Base-by-base conservation (phyloP, 2,888 invertebrate species). In the Trachelus iudaicus region DNA sequence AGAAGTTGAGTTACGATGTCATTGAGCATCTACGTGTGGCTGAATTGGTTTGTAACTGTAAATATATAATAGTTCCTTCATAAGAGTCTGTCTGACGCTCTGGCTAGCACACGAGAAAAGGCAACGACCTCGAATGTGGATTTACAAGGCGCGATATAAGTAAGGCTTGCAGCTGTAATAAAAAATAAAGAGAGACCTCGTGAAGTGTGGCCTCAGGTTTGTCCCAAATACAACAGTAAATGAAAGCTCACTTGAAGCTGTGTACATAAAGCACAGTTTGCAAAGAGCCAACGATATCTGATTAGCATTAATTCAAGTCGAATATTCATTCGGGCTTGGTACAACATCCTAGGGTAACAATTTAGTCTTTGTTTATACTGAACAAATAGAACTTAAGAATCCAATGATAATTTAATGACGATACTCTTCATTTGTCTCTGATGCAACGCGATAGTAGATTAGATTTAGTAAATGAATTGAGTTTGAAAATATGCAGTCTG, bases 71-170 rank as follows among this genome's bases (percentile, higher is more conserved):
- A 79, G 82, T 79, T 79, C 77, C 81, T 83, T 80, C 81, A 76
- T 56, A 79, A 80, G 82, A 82, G 82, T 78, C 84, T 86, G 83
- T 84, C 85, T 83, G 82, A 82, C 85, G 85, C 85, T 80, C 31
- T 71, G 31, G 80, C 82, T 82, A 83, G 77, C 80, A 81, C 82
- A 82, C 83, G 83, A 84, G 85, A 85, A 86, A 56, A 88, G 88
- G 85, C 88, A 88, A 87, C 83, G 87, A 88, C 86, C 87, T 88
- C 87, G 85, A 84, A 81, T 80, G 80, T 78, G 76, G 83, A 87
- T 87, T 88, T 86, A 81, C 83, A 84, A 83, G 78, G 77, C 81
- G 78, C 84, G 84, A 85, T 84, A 85, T 82, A 83, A 85, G 81
- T 2, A 23, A 79, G 78, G 34, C 35, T 74, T 74, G 37, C 69